Conservation (phyloP, 2,113 vertebrate genomes). For the Daboia siamensis region DNA sequence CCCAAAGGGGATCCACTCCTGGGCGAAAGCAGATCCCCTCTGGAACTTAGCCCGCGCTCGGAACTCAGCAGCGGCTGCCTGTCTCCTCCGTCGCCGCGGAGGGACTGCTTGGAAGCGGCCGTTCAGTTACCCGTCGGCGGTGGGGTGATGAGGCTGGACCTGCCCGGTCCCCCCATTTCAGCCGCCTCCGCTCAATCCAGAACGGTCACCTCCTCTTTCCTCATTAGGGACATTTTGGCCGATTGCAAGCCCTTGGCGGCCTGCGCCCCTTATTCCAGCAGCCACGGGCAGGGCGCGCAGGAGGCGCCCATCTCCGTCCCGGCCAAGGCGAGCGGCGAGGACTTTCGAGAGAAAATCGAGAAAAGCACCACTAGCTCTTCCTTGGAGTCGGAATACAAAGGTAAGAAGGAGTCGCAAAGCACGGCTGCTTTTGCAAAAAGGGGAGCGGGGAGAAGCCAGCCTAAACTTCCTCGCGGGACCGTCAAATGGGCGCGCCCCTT, state of each 20-base stretch:
- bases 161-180: slow-evolving; percentile 83
- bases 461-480: neutral
- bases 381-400: slow-evolving; percentile 97
- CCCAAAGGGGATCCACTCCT: slow-evolving; percentile 86
- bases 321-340: slow-evolving; percentile 83
- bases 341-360: slow-evolving; percentile 87
- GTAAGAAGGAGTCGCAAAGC: slow-evolving; percentile 66
- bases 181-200: slow-evolving; percentile 89
- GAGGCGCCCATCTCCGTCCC: slow-evolving; percentile 80
- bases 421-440: accelerated
- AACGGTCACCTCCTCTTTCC: slow-evolving; percentile 96
- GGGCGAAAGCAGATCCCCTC: slow-evolving; percentile 86
- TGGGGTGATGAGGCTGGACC: slow-evolving; percentile 71
- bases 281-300: slow-evolving; percentile 84
- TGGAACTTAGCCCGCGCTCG: slow-evolving; percentile 92
- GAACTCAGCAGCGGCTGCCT: slow-evolving; percentile 91
- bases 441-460: neutral
- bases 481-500: too few relatives aligned
- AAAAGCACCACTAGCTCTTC: slow-evolving; percentile 89
- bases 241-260: slow-evolving; percentile 96
- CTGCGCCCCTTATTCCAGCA: slow-evolving; percentile 96
- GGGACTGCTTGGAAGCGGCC: slow-evolving; percentile 84
- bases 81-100: slow-evolving; percentile 86
- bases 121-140: slow-evolving; percentile 52
- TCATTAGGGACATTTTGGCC: slow-evolving; percentile 96